Conservation (phyloP, 2,888 invertebrate genomes). For the Phasia obesa region DNA sequence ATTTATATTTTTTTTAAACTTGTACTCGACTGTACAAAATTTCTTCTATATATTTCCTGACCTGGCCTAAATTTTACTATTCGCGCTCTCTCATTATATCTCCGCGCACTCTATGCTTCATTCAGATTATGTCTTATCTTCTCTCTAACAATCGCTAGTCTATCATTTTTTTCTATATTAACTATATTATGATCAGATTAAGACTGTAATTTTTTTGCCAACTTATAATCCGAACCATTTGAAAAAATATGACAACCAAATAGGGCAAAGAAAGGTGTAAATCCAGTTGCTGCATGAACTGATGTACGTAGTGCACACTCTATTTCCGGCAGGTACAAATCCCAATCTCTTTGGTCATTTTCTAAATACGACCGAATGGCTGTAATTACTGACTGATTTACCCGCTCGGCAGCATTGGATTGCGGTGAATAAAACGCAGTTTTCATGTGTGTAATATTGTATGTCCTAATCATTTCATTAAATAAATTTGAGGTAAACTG, state of each 20-base stretch:
- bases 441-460: background rate
- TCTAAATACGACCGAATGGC: conserved; percentile 1
- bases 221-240: background rate
- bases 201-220: background rate
- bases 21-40: background rate
- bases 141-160: background rate
- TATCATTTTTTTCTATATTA: background rate
- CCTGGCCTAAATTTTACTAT: background rate
- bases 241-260: background rate
- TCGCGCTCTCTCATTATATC: conserved; percentile 9
- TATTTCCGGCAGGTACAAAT: background rate
- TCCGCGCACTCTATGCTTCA: background rate
- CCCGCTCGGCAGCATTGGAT: background rate
- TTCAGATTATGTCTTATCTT: conserved; percentile 12
- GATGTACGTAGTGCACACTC: background rate
- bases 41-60: conserved; percentile 27
- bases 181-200: background rate
- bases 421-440: background rate
- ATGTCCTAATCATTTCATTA: background rate
- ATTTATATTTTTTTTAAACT: conserved; percentile 16
- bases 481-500: background rate
- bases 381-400: background rate
- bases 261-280: no score
- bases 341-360: conserved; percentile 2
- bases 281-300: background rate